Percentiles rank a stretch among this genome's conserved stretches.
phyloP scores from a whole-genome alignment of 2,113 vertebrate species.

The Physeter macrocephalus region DNA sequence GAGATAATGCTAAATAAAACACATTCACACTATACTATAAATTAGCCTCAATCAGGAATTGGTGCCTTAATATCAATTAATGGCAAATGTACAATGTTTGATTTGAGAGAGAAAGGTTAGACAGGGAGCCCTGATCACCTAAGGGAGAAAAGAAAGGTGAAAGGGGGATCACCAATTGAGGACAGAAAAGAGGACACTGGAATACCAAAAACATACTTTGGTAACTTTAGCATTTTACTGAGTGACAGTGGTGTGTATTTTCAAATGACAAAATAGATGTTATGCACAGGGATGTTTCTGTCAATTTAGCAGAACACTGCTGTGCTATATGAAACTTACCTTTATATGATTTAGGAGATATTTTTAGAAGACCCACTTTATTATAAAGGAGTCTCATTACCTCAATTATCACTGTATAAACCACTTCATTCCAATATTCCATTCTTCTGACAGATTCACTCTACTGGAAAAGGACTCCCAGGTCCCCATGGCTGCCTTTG shows the following conservation, averaged over 20 bases:
- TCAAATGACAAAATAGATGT: conserved; percentile 1
- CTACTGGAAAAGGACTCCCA: not conserved
- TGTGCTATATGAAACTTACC: not conserved
- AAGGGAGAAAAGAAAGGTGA: not conserved
- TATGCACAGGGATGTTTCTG: not conserved
- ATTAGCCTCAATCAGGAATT: not conserved
- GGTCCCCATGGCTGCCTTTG: not conserved
- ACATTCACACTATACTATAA: not conserved
- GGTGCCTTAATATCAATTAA: not conserved
- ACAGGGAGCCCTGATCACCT: not conserved
- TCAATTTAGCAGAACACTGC: not conserved
- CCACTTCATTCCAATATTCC: not conserved
- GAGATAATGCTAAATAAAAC: not conserved
- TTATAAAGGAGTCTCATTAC: not conserved
- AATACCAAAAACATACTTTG: not conserved
- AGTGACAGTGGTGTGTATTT: not conserved
- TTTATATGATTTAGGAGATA: not conserved
- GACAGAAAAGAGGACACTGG: not conserved
- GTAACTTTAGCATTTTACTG: not conserved
- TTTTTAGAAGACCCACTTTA: not conserved
- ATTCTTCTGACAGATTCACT: not conserved
- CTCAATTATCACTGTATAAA: not conserved
- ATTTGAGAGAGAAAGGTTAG: not conserved
- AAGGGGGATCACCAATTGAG: not conserved
- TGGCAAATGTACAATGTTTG: not conserved